Conservation (phyloP, 2,113 vertebrate genomes). For the Mastomys coucha region DNA sequence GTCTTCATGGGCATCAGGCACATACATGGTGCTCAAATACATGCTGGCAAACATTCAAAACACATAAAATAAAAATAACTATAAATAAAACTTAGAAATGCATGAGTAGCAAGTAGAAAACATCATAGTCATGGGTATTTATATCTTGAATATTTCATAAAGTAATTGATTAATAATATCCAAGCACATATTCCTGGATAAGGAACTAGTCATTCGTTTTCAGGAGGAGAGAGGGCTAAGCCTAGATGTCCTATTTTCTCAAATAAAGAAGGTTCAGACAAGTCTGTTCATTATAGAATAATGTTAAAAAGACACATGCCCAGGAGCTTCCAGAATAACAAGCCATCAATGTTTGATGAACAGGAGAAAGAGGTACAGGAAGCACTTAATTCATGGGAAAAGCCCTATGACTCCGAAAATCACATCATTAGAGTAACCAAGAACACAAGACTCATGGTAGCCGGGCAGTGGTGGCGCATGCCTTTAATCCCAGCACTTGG, state of each 20-base stretch:
- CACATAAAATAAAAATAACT: not conserved
- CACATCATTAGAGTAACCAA: not conserved
- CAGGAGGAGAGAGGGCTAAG: not conserved
- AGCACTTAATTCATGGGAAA: not conserved
- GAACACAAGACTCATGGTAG: too few relatives aligned
- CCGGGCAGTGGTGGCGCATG: too few relatives aligned
- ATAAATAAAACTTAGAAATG: not conserved
- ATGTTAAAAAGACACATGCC: not conserved
- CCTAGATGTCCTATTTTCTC: not conserved
- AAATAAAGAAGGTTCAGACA: not conserved
- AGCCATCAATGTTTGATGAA: not conserved
- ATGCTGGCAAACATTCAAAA: not conserved
- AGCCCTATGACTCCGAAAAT: not conserved
- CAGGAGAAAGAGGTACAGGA: not conserved
- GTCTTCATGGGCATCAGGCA: not conserved
- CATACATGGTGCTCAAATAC: not conserved
- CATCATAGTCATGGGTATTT: not conserved
- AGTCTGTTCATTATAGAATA: not conserved
- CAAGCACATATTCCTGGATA: not conserved
- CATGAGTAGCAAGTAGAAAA: not conserved
- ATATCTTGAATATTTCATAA: not conserved
- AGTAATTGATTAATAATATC: not conserved
- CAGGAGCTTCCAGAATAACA: not conserved
- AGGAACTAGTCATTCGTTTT: not conserved
- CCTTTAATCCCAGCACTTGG: too few relatives aligned